A percentile compares a stretch with the other conserved stretches of the same genome.
These are phyloP conservation scores for Bolborhynchus lineola DNA, from an alignment of 2,113 vertebrate genomes.

Conservation along the genomic window DNA sequence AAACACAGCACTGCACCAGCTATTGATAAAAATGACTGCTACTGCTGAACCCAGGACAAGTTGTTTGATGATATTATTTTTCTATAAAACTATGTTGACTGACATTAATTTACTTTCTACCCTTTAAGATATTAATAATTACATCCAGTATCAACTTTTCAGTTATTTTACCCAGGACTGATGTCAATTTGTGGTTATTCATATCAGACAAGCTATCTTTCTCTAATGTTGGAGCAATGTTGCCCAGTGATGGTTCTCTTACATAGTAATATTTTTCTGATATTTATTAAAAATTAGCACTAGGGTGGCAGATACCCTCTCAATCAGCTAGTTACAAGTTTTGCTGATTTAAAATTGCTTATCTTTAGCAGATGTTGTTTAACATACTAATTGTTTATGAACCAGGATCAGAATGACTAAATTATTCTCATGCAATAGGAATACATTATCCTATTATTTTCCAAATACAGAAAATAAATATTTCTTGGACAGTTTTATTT, in stretches of 20 bases:
- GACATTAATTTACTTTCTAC: not conserved
- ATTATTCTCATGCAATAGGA: not conserved
- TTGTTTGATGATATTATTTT: not conserved
- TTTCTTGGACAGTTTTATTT: not conserved
- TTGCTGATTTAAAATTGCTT: not conserved
- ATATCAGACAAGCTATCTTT: not conserved
- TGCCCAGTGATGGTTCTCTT: not conserved
- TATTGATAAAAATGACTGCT: no score
- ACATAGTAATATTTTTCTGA: not conserved
- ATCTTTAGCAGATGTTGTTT: not conserved
- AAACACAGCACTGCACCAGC: no score
- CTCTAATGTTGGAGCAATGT: not conserved
- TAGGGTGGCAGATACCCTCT: not conserved
- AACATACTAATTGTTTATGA: not conserved
- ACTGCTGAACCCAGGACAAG: no score
- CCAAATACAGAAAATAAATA: not conserved
- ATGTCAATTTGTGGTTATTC: not conserved
- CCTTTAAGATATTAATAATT: not conserved
- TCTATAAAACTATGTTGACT: not conserved
- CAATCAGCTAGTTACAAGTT: not conserved
- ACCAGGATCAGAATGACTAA: not conserved
- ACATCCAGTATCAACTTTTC: not conserved
- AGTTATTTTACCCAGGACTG: not conserved
- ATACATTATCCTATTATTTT: not conserved
- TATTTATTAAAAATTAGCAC: not conserved